A percentile compares a stretch with the other conserved stretches of the same genome.
Conservation (phyloP, 2,888 invertebrate species). For the Xestoiulus laeticollis region DNA sequence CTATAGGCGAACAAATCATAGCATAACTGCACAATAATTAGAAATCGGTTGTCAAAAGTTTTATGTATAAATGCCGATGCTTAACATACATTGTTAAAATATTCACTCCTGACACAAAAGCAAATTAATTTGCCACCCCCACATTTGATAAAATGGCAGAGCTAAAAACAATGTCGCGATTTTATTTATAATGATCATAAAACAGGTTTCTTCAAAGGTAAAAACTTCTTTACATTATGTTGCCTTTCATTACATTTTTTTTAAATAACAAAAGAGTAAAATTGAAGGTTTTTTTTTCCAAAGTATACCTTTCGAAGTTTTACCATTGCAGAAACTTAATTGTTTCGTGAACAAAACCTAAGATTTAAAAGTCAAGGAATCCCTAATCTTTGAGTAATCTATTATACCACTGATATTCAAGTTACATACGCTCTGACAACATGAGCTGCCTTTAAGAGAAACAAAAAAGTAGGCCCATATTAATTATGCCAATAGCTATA, state of each 20-base stretch:
- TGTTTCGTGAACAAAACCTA: neutral
- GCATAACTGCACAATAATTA: neutral
- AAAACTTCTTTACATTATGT: neutral
- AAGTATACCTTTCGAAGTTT: neutral
- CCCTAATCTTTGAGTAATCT: neutral
- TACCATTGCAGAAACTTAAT: neutral
- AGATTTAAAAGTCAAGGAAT: neutral
- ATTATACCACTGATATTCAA: neutral
- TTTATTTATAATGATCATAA: neutral
- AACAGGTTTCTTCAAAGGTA: neutral
- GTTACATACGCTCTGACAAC: neutral
- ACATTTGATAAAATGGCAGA: neutral
- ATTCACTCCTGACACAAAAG: neutral
- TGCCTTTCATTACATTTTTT: too few species aligned
- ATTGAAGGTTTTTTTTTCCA: too few species aligned
- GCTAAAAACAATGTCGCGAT: neutral
- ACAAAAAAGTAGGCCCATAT: neutral
- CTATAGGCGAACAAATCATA: conserved; percentile 34
- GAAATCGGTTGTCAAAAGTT: conserved; percentile 1
- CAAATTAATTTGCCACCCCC: neutral
- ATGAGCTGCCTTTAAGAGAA: conserved; percentile 5
- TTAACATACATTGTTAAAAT: conserved; percentile 24
- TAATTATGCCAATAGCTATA: neutral
- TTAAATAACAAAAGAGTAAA: neutral
- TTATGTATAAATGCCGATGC: conserved; percentile 3